Evolutionary conservation across 2,888 invertebrate genomes (phyloP).

Genomic region (Tryphoninae sp.): DNA sequence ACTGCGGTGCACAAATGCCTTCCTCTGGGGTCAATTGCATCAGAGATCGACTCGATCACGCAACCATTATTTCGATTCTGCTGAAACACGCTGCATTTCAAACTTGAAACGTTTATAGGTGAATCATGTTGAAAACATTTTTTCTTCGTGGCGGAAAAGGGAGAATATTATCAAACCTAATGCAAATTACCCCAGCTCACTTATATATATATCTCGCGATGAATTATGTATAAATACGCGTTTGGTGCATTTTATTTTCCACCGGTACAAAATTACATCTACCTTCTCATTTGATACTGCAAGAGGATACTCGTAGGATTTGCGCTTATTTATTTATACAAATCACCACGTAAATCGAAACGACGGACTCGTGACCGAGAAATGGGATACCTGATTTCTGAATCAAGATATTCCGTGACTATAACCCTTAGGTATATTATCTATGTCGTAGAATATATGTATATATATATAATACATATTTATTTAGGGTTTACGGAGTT

Average conservation of each 20-base stretch:
- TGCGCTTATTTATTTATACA: slow-evolving; percentile 54
- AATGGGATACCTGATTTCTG: slow-evolving; percentile 38
- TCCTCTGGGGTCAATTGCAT: slow-evolving; percentile 6
- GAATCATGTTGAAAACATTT: no score
- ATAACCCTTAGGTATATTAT: slow-evolving; percentile 9
- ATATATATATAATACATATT: neutral
- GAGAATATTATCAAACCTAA: no score
- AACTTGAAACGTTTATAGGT: neutral
- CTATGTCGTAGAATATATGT: neutral
- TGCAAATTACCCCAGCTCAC: no score
- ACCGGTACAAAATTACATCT: slow-evolving; percentile 4
- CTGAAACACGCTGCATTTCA: neutral
- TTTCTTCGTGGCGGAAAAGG: no score
- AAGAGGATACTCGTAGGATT: slow-evolving; percentile 32
- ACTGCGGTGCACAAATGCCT: slow-evolving; percentile 3
- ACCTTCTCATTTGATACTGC: neutral
- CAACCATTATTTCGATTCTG: slow-evolving; percentile 17
- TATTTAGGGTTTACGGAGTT: neutral
- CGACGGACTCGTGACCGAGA: slow-evolving; percentile 49
- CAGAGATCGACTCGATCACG: neutral
- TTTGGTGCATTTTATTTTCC: neutral
- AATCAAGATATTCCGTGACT: slow-evolving; percentile 18
- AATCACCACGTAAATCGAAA: slow-evolving; percentile 55
- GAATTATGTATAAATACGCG: no score
- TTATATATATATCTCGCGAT: no score